Evolutionary conservation across 2,113 vertebrate genomes (phyloP).

Genomic region (Ivindomyrus marchei): DNA sequence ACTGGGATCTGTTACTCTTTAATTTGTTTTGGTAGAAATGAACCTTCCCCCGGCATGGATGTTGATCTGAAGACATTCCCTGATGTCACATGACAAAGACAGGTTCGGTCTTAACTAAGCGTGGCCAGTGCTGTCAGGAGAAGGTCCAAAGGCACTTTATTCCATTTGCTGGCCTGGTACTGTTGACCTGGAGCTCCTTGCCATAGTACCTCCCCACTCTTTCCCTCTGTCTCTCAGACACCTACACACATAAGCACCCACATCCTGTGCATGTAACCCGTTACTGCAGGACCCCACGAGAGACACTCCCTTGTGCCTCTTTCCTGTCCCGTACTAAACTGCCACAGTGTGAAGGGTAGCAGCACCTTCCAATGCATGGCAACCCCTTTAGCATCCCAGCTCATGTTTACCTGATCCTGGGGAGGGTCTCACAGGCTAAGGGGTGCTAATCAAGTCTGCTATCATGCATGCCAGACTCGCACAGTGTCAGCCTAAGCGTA

Average conservation of each 20-base stretch:
- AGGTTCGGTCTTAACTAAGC: background rate
- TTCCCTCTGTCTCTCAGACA: background rate
- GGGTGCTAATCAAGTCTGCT: background rate
- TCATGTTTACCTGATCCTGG: background rate
- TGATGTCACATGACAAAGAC: background rate
- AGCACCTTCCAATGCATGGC: background rate
- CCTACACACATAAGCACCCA: background rate
- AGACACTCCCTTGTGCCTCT: background rate
- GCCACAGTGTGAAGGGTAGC: background rate
- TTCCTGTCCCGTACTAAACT: background rate
- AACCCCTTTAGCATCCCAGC: background rate
- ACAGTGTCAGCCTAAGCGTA: background rate
- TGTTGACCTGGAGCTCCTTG: background rate
- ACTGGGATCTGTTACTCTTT: background rate
- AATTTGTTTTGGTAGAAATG: background rate
- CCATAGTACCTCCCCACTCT: background rate
- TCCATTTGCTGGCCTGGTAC: background rate
- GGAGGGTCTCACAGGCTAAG: background rate
- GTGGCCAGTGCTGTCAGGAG: background rate
- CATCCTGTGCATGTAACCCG: background rate
- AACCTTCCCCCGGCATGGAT: background rate
- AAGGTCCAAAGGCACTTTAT: background rate
- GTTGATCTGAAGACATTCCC: background rate
- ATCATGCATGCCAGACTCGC: background rate
- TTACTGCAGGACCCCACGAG: background rate